These are phyloP conservation scores for Dendrocincla fuliginosa DNA, from an alignment of 2,797 vertebrate genomes.

Conservation along the genomic window DNA sequence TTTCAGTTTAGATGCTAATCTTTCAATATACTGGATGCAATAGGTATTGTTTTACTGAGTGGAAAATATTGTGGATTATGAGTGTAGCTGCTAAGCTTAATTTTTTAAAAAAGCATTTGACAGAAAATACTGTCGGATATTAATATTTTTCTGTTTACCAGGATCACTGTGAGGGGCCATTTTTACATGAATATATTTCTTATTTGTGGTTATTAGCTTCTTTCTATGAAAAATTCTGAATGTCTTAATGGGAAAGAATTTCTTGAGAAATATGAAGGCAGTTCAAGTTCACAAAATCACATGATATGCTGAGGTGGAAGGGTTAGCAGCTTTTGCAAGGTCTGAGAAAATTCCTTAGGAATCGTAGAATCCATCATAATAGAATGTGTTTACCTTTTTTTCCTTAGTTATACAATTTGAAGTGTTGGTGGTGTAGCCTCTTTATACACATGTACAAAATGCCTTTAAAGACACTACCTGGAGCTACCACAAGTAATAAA, in stretches of 20 bases:
- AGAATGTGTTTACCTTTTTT: not conserved
- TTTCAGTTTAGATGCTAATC: conserved; percentile 50
- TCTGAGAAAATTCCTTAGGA: not conserved
- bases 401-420: not conserved
- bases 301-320: not conserved
- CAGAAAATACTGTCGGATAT: not conserved
- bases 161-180: not conserved
- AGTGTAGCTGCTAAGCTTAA: not conserved
- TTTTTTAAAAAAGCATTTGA: not conserved
- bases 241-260: not conserved
- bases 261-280: not conserved
- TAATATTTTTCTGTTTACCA: not conserved
- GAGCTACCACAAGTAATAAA: not conserved
- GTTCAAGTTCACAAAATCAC: not conserved
- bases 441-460: not conserved
- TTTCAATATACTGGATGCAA: not conserved
- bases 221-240: not conserved
- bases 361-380: not conserved
- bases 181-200: not conserved
- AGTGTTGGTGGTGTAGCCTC: not conserved
- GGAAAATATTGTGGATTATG: not conserved
- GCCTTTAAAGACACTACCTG: not conserved
- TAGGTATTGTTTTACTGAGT: not conserved
- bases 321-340: not conserved
- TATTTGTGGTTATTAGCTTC: not conserved